A percentile compares a stretch with the other conserved stretches of the same genome.
phyloP scores from a whole-genome alignment of 2,797 vertebrate species.

The Etheostoma perlongum region DNA sequence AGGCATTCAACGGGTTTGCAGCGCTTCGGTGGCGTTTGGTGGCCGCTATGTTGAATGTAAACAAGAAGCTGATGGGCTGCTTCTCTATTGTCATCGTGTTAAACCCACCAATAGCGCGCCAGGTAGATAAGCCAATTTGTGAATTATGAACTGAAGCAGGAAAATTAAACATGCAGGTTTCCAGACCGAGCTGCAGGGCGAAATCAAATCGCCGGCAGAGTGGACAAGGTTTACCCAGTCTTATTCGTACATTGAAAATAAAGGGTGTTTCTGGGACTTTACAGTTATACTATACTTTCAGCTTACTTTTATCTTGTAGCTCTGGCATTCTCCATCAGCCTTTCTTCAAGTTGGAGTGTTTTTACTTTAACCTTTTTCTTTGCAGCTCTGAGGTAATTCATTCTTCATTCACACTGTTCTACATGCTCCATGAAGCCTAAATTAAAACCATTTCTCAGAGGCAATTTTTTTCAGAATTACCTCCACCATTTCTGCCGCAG shows the following conservation, averaged over 20 bases:
- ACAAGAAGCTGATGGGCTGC: too few relatives aligned
- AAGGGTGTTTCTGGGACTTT: conserved; percentile 5
- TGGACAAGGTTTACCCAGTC: too few relatives aligned
- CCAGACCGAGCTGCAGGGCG: too few relatives aligned
- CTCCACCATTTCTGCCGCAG: conserved; percentile 1
- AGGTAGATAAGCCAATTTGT: too few relatives aligned
- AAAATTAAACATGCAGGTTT: too few relatives aligned
- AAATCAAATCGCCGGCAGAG: too few relatives aligned
- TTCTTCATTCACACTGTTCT: conserved; percentile 50
- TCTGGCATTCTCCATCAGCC: conserved; percentile 20
- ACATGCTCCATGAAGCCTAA: conserved; percentile 56
- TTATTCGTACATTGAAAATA: conserved; percentile 1
- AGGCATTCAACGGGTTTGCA: too few relatives aligned
- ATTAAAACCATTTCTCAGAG: conserved; percentile 35
- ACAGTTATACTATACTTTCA: conserved; percentile 5
- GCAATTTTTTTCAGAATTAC: conserved; percentile 24
- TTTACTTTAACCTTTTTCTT: conserved; percentile 39
- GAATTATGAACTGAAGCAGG: too few relatives aligned
- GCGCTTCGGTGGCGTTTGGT: too few relatives aligned
- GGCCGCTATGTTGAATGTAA: too few relatives aligned
- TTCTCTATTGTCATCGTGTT: too few relatives aligned
- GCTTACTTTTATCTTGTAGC: conserved; percentile 27
- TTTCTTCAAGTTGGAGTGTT: conserved; percentile 37
- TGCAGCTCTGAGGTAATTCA: conserved; percentile 50
- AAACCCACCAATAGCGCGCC: too few relatives aligned